A percentile compares a stretch with the other conserved stretches of the same genome.
These are phyloP conservation scores for Manduca sexta DNA, from an alignment of 1,140 invertebrate species.

Conservation along the genomic window DNA sequence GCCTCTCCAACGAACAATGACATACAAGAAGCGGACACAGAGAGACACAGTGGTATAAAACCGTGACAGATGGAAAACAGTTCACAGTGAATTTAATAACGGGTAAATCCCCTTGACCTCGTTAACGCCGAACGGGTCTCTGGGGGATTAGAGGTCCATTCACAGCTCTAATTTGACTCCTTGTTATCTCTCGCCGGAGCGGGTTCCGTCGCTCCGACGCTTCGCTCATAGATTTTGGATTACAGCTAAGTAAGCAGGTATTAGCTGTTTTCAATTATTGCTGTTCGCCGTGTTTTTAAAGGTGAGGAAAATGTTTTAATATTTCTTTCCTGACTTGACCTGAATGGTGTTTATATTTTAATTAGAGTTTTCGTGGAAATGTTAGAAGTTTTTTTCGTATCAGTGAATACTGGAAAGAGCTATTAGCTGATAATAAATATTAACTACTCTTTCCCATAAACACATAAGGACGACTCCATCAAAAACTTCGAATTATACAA, in stretches of 20 bases:
- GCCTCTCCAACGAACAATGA: too few species aligned
- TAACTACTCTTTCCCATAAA: too few species aligned
- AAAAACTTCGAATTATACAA: too few species aligned
- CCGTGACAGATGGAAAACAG: background rate
- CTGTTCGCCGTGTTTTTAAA: background rate
- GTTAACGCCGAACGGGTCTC: constrained; percentile 11
- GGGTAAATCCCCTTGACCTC: constrained; percentile 9
- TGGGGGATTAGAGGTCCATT: constrained; percentile 13
- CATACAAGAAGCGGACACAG: too few species aligned
- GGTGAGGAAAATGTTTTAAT: background rate
- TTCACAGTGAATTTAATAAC: constrained; percentile 15
- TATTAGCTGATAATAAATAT: too few species aligned
- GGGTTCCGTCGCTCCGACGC: background rate
- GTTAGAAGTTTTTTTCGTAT: too few species aligned
- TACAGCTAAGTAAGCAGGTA: background rate
- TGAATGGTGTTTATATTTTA: too few species aligned
- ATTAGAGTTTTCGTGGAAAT: too few species aligned
- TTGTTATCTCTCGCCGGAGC: constrained; percentile 5
- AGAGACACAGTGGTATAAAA: too few species aligned
- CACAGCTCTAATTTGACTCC: constrained; percentile 13
- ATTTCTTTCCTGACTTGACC: too few species aligned
- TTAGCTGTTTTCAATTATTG: background rate
- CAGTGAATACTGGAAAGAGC: too few species aligned
- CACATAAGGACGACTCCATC: too few species aligned
- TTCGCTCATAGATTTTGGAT: background rate